Base-by-base conservation (phyloP, 2,888 invertebrate genomes). In the Rhynchonema sp. region DNA sequence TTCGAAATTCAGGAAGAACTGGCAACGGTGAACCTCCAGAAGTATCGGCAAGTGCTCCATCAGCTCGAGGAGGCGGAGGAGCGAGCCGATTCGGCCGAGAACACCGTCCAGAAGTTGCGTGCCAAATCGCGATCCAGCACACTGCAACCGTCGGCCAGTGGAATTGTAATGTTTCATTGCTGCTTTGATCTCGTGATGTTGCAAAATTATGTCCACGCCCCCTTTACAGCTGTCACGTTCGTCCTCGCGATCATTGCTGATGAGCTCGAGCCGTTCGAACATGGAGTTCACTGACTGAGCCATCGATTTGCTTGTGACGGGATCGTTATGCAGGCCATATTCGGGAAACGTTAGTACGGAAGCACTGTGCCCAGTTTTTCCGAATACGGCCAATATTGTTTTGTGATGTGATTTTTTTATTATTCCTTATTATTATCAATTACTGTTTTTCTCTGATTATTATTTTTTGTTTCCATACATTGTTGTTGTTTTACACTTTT, bases 1-100 rank as follows among this genome's bases (percentile, higher is more conserved):
- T n/a, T n/a, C n/a, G n/a, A n/a, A n/a, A n/a, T 60, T 23, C 46
- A 60, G 60, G 60, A 75, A 69, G 75, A 75, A 63, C 71, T 75
- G 53, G 75, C 75, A 52, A 74, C 74, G 58, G 68, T 75, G 57
- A 75, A 75, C 66, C 66, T 75, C 64, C 74, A 74, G 63, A 75
- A 75, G 65, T 75, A 71, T 70, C 72, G 75, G 64, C 76, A 75
- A 67, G 71, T 73, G 9, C 75, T 75, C 66, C 70, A 69, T 61
- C 74, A 75, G 60, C 65, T 76, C 46, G 75, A 76, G 63, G 75
- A 76, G 61, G 72, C 74, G 26, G 75, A 75, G 65, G 75, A 74
- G 64, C 68, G 74, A 23, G 74, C 75, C 30, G 74, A 75, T 61
- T 63, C 68, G 55, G 72, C 75, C 46, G 75, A 75, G 64, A 69